Evolutionary conservation across 30 jellyfish, hydroid and myxozoan species (phyloP).

Genomic region (Euphysa ruthae): DNA sequence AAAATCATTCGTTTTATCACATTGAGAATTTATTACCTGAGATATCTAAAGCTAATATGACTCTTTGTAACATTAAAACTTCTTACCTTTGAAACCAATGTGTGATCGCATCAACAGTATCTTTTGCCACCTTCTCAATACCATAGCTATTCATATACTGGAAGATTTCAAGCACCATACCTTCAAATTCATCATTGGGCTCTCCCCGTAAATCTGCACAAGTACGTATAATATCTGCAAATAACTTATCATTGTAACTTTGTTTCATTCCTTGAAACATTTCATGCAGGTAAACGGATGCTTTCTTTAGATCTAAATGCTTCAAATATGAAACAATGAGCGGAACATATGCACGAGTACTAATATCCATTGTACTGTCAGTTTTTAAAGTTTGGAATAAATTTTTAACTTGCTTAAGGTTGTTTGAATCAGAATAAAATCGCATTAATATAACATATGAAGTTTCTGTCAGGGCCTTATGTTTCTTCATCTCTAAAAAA

Average conservation of each 20-base stretch:
- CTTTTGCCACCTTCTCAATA: neutral
- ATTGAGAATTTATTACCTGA: too few species aligned
- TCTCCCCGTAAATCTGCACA: neutral
- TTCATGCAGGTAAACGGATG: neutral
- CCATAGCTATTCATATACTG: neutral
- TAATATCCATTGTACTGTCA: neutral
- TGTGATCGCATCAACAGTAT: neutral
- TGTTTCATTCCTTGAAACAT: neutral
- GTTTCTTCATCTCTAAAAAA: neutral
- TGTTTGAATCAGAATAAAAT: neutral
- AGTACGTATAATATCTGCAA: neutral
- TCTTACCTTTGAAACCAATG: constrained; percentile 9
- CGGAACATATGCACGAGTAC: constrained; percentile 3
- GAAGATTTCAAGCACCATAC: neutral
- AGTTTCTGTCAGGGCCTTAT: neutral
- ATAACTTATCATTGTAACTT: neutral
- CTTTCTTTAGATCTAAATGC: neutral
- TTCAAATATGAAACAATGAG: neutral
- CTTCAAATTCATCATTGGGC: neutral
- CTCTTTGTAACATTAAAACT: too few species aligned
- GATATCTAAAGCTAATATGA: too few species aligned
- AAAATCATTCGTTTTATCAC: too few species aligned
- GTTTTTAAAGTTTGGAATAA: neutral
- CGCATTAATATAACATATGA: constrained; percentile 6
- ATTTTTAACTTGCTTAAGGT: neutral